phyloP scores from a whole-genome alignment of 1,140 invertebrate species.

The Drosophila lini region DNA sequence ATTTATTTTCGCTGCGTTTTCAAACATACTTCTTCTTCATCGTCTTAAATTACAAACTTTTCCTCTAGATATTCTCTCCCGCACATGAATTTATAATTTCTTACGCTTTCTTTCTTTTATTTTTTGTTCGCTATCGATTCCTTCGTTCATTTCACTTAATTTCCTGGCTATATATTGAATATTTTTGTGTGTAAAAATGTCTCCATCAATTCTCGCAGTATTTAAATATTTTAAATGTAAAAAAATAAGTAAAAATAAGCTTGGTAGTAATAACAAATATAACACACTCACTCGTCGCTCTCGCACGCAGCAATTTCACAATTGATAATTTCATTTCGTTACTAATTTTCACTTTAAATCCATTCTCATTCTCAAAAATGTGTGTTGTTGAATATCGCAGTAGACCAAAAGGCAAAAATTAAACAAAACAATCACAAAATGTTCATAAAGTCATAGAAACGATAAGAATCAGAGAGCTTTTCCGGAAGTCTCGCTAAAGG shows the following conservation, averaged over 20 bases:
- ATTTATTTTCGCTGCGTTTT: constrained; percentile 50
- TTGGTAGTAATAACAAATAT: constrained; percentile 52
- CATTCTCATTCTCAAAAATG: constrained; percentile 23
- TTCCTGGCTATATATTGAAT: constrained; percentile 48
- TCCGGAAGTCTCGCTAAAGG: too few species aligned
- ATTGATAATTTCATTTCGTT: constrained; percentile 72
- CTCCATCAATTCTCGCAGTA: constrained; percentile 31
- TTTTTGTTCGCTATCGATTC: constrained; percentile 61
- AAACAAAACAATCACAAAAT: neutral
- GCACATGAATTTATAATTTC: constrained; percentile 62
- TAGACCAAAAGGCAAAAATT: neutral
- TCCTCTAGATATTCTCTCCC: constrained; percentile 29
- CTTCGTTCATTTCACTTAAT: constrained; percentile 8
- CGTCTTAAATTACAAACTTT: constrained; percentile 60
- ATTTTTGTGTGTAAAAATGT: constrained; percentile 52
- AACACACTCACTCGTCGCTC: constrained; percentile 27
- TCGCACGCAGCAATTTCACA: constrained; percentile 62
- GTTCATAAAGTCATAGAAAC: neutral
- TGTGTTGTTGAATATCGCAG: constrained; percentile 22
- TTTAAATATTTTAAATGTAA: constrained; percentile 42
- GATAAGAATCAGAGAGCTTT: too few species aligned
- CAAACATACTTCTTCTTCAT: constrained; percentile 46
- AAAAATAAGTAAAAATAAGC: constrained; percentile 41
- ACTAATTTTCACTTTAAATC: constrained; percentile 43
- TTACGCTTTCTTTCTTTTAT: constrained; percentile 38